phyloP scores from a whole-genome alignment of 2,888 invertebrate genomes.

The Platypus cylindrus region DNA sequence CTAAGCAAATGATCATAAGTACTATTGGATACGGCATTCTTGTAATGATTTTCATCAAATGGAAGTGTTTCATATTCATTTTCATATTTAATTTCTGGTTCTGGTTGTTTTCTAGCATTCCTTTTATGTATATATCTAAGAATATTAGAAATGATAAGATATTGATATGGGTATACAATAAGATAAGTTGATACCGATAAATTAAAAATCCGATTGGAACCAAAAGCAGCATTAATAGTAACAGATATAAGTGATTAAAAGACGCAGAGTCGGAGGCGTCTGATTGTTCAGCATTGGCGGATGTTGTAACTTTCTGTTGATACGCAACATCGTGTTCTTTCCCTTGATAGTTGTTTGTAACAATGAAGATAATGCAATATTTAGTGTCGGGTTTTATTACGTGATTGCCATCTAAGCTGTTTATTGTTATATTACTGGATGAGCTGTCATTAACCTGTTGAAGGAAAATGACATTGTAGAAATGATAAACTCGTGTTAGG shows the following conservation, averaged over 20 bases:
- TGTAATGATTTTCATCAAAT: slow-evolving; percentile 28
- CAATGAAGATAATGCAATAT: slow-evolving; percentile 30
- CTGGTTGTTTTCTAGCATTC: slow-evolving; percentile 12
- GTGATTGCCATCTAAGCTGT: slow-evolving; percentile 17
- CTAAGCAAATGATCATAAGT: slow-evolving; percentile 30
- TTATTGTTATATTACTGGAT: slow-evolving; percentile 22
- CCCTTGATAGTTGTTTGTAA: slow-evolving; percentile 25
- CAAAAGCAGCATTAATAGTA: slow-evolving; percentile 22
- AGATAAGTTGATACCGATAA: slow-evolving; percentile 18
- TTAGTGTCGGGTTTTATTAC: slow-evolving; percentile 23
- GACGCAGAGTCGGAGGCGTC: slow-evolving; percentile 1
- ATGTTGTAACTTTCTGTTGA: slow-evolving; percentile 23
- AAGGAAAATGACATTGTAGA: slow-evolving; percentile 3
- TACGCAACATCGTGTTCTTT: slow-evolving; percentile 28
- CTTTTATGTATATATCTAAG: slow-evolving; percentile 22
- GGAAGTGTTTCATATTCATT: slow-evolving; percentile 30
- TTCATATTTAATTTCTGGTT: slow-evolving; percentile 13
- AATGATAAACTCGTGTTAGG: no score
- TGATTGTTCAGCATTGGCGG: slow-evolving; percentile 4
- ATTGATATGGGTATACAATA: not conserved
- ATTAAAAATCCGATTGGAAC: slow-evolving; percentile 22
- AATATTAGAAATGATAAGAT: slow-evolving; percentile 5
- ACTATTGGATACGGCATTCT: slow-evolving; percentile 22
- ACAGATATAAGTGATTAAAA: slow-evolving; percentile 19
- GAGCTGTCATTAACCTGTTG: slow-evolving; percentile 19